Percentiles rank a stretch among this genome's conserved stretches.
Conservation (phyloP, 2,797 vertebrate species). For the Oreochromis mossambicus region DNA sequence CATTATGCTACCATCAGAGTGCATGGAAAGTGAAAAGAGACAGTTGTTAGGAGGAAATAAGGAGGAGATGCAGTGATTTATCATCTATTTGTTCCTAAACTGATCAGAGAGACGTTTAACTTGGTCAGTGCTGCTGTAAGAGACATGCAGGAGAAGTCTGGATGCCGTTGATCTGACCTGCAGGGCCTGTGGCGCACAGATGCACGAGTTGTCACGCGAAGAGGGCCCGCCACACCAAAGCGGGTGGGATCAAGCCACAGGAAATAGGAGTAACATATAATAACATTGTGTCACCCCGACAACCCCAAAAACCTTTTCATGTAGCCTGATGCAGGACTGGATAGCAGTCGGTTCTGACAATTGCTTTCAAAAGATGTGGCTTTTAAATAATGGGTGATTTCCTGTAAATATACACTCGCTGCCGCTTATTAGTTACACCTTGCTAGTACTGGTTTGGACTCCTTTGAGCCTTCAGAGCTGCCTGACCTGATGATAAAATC, state of each 20-base stretch:
- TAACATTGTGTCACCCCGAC: conserved; percentile 1
- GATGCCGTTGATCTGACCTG: conserved; percentile 72
- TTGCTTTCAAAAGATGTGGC: neutral
- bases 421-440: neutral
- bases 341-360: neutral
- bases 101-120: conserved; percentile 18
- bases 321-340: conserved; percentile 31
- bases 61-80: conserved; percentile 14
- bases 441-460: neutral
- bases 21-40: conserved; percentile 45
- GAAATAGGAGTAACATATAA: conserved; percentile 62
- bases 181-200: conserved; percentile 64
- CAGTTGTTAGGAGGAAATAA: conserved; percentile 1
- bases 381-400: neutral
- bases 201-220: conserved; percentile 45
- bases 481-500: neutral
- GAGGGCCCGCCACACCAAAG: conserved; percentile 45
- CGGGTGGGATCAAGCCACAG: conserved; percentile 56
- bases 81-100: neutral
- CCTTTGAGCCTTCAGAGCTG: neutral
- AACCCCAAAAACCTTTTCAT: neutral
- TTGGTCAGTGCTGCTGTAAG: neutral
- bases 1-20: conserved; percentile 42
- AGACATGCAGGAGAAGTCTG: conserved; percentile 50
- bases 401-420: neutral